These are phyloP conservation scores for Mycalesis mineus DNA, from an alignment of 2,888 invertebrate species.

Conservation along the genomic window DNA sequence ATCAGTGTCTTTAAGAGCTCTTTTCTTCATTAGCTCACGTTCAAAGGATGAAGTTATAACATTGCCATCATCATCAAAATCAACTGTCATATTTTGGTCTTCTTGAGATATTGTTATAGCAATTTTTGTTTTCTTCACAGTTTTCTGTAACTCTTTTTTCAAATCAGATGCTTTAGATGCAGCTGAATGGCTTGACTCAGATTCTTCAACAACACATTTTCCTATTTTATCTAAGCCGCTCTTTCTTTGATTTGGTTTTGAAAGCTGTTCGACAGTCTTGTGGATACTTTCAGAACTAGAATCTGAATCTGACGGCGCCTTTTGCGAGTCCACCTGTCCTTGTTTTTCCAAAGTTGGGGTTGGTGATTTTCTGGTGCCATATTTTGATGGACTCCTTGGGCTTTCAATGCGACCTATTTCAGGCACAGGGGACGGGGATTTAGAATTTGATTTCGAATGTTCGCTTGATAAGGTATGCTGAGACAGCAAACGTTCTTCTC, in stretches of 20 bases:
- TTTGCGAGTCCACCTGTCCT: constrained; percentile 74
- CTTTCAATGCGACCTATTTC: constrained; percentile 68
- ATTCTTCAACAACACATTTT: constrained; percentile 73
- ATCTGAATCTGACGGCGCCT: constrained; percentile 79
- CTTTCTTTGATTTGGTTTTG: constrained; percentile 70
- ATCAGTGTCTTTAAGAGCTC: constrained; percentile 65
- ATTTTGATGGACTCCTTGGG: constrained; percentile 65
- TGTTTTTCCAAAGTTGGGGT: constrained; percentile 82
- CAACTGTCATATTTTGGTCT: constrained; percentile 74
- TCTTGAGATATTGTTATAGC: constrained; percentile 76
- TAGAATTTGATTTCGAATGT: constrained; percentile 69
- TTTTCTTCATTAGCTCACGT: constrained; percentile 63
- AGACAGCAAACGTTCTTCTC: constrained; percentile 67
- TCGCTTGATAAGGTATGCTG: constrained; percentile 69
- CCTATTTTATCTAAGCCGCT: constrained; percentile 63
- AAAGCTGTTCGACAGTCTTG: constrained; percentile 68
- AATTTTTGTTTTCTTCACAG: constrained; percentile 73
- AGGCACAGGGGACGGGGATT: constrained; percentile 60
- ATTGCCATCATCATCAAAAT: constrained; percentile 73
- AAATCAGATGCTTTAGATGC: constrained; percentile 70
- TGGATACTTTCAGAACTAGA: constrained; percentile 77
- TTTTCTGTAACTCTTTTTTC: constrained; percentile 69
- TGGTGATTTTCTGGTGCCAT: constrained; percentile 64
- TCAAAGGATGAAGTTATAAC: constrained; percentile 70
- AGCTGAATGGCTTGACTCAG: constrained; percentile 79